Evolutionary conservation across 2,113 vertebrate genomes (phyloP).

Genomic region (Lampris incognitus): DNA sequence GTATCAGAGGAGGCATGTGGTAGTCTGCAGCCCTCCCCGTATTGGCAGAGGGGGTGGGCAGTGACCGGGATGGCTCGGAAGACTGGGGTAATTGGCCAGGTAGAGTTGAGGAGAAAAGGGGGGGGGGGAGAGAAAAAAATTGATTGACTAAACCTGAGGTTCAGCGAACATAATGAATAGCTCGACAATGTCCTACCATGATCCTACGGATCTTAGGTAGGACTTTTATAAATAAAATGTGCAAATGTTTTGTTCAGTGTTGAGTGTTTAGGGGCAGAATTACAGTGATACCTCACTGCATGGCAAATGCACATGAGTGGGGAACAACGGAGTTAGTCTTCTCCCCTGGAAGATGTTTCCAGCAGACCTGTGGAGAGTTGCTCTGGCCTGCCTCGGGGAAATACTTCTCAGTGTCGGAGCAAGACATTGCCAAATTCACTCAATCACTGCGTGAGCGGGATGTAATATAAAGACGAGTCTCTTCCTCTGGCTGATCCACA

Average conservation of each 20-base stretch:
- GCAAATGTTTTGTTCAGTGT: background rate
- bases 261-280: background rate
- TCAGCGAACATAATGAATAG: background rate
- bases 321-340: background rate
- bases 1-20: no score
- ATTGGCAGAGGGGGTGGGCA: no score
- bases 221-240: background rate
- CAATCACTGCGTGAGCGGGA: constrained; percentile 57
- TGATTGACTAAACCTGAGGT: no score
- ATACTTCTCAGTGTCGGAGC: constrained; percentile 58
- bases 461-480: constrained; percentile 53
- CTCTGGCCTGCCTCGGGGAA: constrained; percentile 59
- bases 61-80: no score
- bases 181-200: background rate
- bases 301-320: background rate
- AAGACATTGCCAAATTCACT: constrained; percentile 64
- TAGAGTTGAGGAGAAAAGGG: no score
- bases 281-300: constrained; percentile 9
- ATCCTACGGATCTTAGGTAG: no score
- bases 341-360: background rate
- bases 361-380: constrained; percentile 23
- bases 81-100: no score
- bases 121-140: no score
- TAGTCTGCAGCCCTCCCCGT: no score
- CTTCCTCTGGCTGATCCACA: constrained; percentile 37